phyloP scores from a whole-genome alignment of 2,888 invertebrate genomes.

The Melieria omissa region DNA sequence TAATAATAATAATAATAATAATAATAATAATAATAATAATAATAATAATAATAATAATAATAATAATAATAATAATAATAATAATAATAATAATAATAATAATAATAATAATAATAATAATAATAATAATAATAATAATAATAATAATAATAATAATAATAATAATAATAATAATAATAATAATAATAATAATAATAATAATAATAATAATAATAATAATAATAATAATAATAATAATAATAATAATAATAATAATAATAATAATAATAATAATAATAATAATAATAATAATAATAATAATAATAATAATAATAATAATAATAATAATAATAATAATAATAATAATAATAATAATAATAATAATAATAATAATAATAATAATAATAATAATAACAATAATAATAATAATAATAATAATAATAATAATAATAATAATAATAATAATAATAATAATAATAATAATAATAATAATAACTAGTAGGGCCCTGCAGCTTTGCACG shows the following conservation, averaged over 20 bases:
- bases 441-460: conserved; percentile 4
- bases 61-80: conserved; percentile 4
- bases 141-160: conserved; percentile 4
- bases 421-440: conserved; percentile 4
- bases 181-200: conserved; percentile 4
- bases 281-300: conserved; percentile 4
- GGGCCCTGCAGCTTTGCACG: neutral
- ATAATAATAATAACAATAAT: conserved; percentile 2
- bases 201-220: conserved; percentile 4
- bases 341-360: conserved; percentile 4
- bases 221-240: conserved; percentile 4
- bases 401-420: conserved; percentile 4
- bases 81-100: conserved; percentile 4
- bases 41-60: conserved; percentile 4
- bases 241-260: conserved; percentile 4
- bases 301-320: conserved; percentile 4
- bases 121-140: conserved; percentile 4
- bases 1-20: conserved; percentile 4
- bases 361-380: conserved; percentile 4
- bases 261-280: conserved; percentile 4
- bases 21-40: conserved; percentile 4
- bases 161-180: conserved; percentile 4
- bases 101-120: conserved; percentile 4
- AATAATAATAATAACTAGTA: neutral
- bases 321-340: conserved; percentile 4